These are phyloP conservation scores for Lathamus discolor DNA, from an alignment of 2,113 vertebrate genomes.

Conservation along the genomic window DNA sequence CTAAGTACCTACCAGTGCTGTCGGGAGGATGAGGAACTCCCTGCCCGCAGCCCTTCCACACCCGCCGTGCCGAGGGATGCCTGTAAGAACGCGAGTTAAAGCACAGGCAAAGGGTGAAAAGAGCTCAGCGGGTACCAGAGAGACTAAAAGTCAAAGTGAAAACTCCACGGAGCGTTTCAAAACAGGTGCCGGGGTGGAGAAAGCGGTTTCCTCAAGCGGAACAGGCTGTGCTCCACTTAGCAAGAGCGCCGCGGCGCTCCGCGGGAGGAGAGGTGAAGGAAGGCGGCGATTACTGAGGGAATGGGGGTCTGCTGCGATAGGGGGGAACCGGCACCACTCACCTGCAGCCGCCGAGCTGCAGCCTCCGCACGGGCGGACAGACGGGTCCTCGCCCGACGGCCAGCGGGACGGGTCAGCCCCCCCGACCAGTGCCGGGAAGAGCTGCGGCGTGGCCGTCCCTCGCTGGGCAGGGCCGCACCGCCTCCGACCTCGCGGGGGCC, in stretches of 20 bases:
- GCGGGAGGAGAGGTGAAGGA: too few relatives aligned
- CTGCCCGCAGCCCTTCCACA: too few relatives aligned
- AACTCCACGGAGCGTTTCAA: background rate
- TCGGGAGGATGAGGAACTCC: background rate
- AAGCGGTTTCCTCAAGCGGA: background rate
- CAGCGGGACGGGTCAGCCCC: too few relatives aligned
- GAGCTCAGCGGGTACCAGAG: background rate
- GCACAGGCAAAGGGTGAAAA: too few relatives aligned
- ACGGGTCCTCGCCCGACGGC: rapidly evolving
- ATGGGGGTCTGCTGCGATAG: background rate
- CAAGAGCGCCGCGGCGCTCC: background rate
- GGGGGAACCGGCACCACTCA: background rate
- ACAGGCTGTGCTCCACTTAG: background rate
- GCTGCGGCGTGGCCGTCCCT: background rate
- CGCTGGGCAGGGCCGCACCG: background rate
- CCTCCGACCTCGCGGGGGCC: background rate
- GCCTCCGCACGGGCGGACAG: rapidly evolving
- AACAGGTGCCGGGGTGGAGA: background rate
- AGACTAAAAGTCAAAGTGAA: background rate
- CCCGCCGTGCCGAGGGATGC: background rate
- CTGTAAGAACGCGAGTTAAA: background rate
- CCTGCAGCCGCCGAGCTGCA: background rate
- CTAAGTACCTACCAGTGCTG: rapidly evolving
- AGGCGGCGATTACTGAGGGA: rapidly evolving
- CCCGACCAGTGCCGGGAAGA: background rate